Base-by-base conservation (phyloP, 2,888 invertebrate species). In the Cheilosia scutellata region DNA sequence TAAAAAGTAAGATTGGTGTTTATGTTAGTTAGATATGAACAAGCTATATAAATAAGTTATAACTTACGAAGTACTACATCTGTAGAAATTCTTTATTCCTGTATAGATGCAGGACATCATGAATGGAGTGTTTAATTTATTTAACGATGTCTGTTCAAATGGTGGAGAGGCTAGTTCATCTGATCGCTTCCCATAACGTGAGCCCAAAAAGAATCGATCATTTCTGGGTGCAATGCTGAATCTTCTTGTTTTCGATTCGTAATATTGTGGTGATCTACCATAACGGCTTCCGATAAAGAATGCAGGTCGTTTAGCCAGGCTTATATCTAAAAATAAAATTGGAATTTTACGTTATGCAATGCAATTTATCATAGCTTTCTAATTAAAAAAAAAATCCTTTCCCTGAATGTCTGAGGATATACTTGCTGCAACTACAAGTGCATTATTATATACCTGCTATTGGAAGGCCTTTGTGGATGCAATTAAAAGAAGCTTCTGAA, bases 51-150 rank as follows among this genome's bases (percentile, higher is more conserved):
- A 82, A 88, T 63, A 11, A 9, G 2, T 20, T 20, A 2, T 20
- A 20, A 90, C 91, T 92, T 91, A 94, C 94, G 93, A 91, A 88
- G 92, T 92, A 89, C 90, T 92, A 91, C 94, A 94, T 88, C 93
- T 93, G 88, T 93, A 94, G 75, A 93, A 92, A 89, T 94, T 93
- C 75, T 92, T 92, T 55, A 93, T 90, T 75, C 94, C 94, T 16
- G 93, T 93, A 89, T 93, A 94, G 75, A 92, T 90, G 88, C 94
- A 94, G 11, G 93, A 89, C 90, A 92, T 90, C 78, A 87, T 83
- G 58, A 83, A 82, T 27, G 90, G 88, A 90, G 89, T 80, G 89
- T 89, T 83, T 79, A 88, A 77, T 90, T 82, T 80, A 27, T 72
- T 88, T 57, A n/a, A 72, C 75, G 78, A 70, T 65, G 84, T 88